phyloP scores from a whole-genome alignment of 2,113 vertebrate genomes.

The Australoheros scitulus region DNA sequence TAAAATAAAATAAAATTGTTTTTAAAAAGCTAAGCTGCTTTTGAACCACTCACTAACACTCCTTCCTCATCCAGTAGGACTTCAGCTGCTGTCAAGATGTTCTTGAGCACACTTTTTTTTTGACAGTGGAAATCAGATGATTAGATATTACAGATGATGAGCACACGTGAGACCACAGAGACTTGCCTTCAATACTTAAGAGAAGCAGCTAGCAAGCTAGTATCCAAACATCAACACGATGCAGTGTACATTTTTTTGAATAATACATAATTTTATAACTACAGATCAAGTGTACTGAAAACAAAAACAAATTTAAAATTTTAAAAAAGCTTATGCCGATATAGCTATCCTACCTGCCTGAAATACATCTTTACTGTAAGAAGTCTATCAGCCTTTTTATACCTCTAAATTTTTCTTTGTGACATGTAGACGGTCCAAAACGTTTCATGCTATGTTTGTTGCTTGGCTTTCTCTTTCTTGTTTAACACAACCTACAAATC shows the following conservation, averaged over 20 bases:
- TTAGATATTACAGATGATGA: background rate
- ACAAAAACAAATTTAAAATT: background rate
- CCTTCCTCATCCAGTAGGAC: background rate
- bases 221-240: background rate
- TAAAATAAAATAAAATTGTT: background rate
- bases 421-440: rapidly evolving
- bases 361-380: background rate
- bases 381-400: background rate
- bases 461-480: background rate
- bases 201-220: background rate
- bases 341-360: background rate
- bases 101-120: background rate
- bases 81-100: background rate
- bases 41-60: background rate
- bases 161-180: background rate
- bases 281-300: background rate
- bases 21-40: background rate
- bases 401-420: background rate
- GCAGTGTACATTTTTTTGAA: too few relatives aligned
- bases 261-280: too few relatives aligned
- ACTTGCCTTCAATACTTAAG: background rate
- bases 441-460: background rate
- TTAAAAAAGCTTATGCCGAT: background rate
- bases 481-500: background rate
- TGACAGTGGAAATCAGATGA: background rate